Base-by-base conservation (phyloP, 2,797 vertebrate genomes). In the Oryzias sinensis region DNA sequence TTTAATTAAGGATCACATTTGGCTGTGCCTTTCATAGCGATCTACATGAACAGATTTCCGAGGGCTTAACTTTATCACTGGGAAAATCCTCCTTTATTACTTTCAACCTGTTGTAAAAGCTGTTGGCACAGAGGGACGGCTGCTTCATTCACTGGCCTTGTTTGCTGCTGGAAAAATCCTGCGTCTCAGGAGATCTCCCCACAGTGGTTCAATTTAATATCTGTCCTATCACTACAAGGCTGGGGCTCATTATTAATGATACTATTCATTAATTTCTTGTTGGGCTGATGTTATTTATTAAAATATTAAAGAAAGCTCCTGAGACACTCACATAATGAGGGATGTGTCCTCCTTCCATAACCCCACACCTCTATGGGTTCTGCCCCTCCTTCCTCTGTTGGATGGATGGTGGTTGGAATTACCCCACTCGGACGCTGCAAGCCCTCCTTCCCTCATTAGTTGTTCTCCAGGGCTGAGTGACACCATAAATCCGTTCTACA, bases 1-100 rank as follows among this genome's bases (percentile, higher is more conserved):
- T 99, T 99, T 99, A 98, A 99, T 99, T 98, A 98, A 99, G 96
- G 97, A 97, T 98, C 97, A 96, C 95, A 94, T 99, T 98, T 98
- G 97, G 96, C 97, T 94, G 95, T 93, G 96, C 95, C 95, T 97
- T 95, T 97, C 95, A 95, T 93, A 94, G 94, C 92, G 92, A 97
- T 99, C 95, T 98, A 96, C 96, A 98, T 95, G 95, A 96, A 95
- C 96, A 99, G 97, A 98, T 98, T 99, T 99, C 97, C 92, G 87
- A 86, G 93, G 96, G 97, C 97, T 99, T 99, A 99, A 99, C 96
- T 98, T 96, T 91, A 95, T 97, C 95, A 95, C 94, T 91, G 95
- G 95, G 94, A 97, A 99, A 99, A 99, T 99, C 97, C 97, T 95
- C 95, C 97, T 99, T 99, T 99, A 99, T 99, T 99, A 99, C 95